Evolutionary conservation across 2,113 vertebrate species (phyloP), one percentile per base, ranked within the genome.

Genomic region (Stigmatopora argus): DNA sequence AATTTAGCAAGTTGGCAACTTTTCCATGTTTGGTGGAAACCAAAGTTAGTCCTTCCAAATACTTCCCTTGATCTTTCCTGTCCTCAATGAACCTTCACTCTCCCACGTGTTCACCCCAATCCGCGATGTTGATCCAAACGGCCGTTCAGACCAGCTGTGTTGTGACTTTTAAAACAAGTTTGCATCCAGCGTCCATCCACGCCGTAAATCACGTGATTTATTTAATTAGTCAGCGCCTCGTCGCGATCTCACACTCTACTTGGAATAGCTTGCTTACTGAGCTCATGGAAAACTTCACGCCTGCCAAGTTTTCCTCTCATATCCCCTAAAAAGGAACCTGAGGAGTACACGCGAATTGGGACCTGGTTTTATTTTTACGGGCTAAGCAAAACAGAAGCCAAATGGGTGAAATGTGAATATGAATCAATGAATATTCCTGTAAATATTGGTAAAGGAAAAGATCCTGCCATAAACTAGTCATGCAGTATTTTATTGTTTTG

Each of bases 271-370:
- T 19, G 65, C 80, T 74, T 35, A 70, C 84, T 87, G 86, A 89
- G 85, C 79, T 87, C 85, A 89, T 90, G 89, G 87, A 89, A 89
- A 90, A 87, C 62, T 62, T 48, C 0, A 12, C 64, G 78, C 69
- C 84, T 86, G 87, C 87, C 86, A 89, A 87, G 78, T 78, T 83
- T 88, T 75, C 63, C 67, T 79, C 75, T 83, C 78, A 78, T 77
- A 89, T 87, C 85, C 83, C 89, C 87, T 85, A 85, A 89, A 90
- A 89, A 82, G 89, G 87, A 90, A 87, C 85, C 73, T 76, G 64
- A 71, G 71, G 77, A 83, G 82, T 61, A 67, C 57, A 47, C 78
- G 74, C 81, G 77, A 78, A 88, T 86, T 75, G 71, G 78, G 72
- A 69, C 47, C 70, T 65, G 31, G 46, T 38, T 73, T 72, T n/a